Evolutionary conservation across 2,797 vertebrate genomes (phyloP), one percentile per base, ranked within the genome.

Genomic region (Rhinophrynus dorsalis): DNA sequence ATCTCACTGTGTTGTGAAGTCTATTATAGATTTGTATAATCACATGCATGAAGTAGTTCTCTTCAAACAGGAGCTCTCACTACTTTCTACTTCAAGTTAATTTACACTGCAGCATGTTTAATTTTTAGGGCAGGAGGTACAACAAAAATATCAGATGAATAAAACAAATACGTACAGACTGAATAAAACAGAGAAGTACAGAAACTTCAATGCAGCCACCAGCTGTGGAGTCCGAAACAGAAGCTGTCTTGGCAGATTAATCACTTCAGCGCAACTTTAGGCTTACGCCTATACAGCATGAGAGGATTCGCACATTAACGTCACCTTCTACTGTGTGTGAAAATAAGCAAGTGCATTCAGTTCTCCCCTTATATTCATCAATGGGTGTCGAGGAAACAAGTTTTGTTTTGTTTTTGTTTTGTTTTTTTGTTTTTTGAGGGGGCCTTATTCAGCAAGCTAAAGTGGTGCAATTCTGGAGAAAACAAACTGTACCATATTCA

Each of bases 91-190:
- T 52, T n/a, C 2, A 12, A 33, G 18, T 57, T 37, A 38, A 38
- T 38, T 37, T 12, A 57, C 18, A 57, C 54, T 37, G 54, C 54
- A 57, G 54, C 54, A 57, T 57, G 18, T 57, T 37, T 57, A 57
- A 37, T 24, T 57, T 30, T 37, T 15, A 57, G 54, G 54, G 54
- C 32, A 37, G 7, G 23, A 57, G 18, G 11, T 57, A 57, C 17
- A 38, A 57, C 32, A 57, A 21, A 38, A 13, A 17, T 2, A 29
- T 47, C 50, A 55, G 5, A 33, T 11, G 6, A 55, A n/a, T 55
- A 21, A 20, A 17, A 55, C 29, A 21, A 11, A 4, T 3, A 6
- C 51, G 82, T 63, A 55, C 9, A 20, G 3, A 55, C 13, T 2
- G 21, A 48, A 52, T n/a, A 2, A 10, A 35, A 55, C 33, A 2